Conservation (phyloP, 2,113 vertebrate species). For the Pituophis catenifer region DNA sequence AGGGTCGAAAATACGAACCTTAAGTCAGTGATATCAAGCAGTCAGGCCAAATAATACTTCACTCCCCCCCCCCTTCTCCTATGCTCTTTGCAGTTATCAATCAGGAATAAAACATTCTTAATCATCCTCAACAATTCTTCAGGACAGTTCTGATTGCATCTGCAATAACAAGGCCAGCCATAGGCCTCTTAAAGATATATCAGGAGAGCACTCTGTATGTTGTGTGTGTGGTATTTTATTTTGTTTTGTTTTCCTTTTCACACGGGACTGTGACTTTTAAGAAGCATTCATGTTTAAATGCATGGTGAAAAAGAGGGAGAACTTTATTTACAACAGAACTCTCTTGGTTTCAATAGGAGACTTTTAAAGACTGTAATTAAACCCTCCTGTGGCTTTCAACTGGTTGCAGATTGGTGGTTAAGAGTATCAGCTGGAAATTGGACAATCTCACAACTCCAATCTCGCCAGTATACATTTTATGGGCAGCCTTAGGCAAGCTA, state of each 20-base stretch:
- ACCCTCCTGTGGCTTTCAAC: not conserved
- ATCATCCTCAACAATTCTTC: conserved; percentile 62
- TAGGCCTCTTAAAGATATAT: conserved; percentile 49
- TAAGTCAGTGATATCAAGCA: conserved; percentile 57
- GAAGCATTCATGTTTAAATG: not conserved
- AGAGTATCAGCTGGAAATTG: not conserved
- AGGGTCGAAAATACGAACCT: conserved; percentile 69
- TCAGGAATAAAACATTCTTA: conserved; percentile 64
- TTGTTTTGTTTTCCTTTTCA: conserved; percentile 38
- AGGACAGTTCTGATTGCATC: conserved; percentile 50
- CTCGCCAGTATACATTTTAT: not conserved
- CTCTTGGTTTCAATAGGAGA: not conserved
- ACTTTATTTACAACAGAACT: not conserved
- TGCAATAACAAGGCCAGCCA: conserved; percentile 30
- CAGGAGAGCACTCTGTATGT: conserved; percentile 20
- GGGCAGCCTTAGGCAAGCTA: not conserved
- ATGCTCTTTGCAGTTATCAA: conserved; percentile 47
- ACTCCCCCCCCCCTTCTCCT: conserved; percentile 20
- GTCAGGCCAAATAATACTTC: conserved; percentile 20
- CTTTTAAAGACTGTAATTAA: not conserved
- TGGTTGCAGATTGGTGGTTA: not conserved
- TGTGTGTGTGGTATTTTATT: not conserved
- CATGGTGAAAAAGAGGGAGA: not conserved
- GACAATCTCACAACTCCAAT: not conserved
- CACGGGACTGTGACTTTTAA: conserved; percentile 23